phyloP scores from a whole-genome alignment of 2,888 invertebrate species.

The Opisthograptis luteolata region DNA sequence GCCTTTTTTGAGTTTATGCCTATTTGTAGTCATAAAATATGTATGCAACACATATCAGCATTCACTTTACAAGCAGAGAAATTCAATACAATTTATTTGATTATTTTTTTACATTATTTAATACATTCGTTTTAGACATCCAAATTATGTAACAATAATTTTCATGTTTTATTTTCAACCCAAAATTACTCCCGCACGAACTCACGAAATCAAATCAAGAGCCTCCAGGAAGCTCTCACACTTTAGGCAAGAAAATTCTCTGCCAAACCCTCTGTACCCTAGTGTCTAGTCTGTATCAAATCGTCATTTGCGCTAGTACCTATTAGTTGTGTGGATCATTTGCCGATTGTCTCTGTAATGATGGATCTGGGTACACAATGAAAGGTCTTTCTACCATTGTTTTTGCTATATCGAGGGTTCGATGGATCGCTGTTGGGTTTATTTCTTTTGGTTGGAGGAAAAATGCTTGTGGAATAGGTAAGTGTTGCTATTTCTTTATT shows the following conservation, averaged over 20 bases:
- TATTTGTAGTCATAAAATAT: too few species aligned
- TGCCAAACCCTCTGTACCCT: neutral
- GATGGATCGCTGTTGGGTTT: constrained; percentile 10
- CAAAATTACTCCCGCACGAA: too few species aligned
- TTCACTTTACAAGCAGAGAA: too few species aligned
- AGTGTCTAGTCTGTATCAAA: constrained; percentile 21
- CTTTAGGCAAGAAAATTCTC: constrained; percentile 5
- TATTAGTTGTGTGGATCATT: constrained; percentile 71
- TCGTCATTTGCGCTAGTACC: constrained; percentile 54
- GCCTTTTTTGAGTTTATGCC: too few species aligned
- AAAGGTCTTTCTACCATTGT: constrained; percentile 42
- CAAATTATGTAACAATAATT: too few species aligned
- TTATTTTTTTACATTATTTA: too few species aligned
- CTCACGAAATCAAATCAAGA: too few species aligned
- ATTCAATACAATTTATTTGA: too few species aligned
- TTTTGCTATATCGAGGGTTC: constrained; percentile 43
- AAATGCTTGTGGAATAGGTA: neutral
- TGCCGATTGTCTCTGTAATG: constrained; percentile 63
- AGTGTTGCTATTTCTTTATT: too few species aligned
- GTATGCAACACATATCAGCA: too few species aligned
- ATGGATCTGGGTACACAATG: constrained; percentile 36
- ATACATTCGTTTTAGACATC: too few species aligned
- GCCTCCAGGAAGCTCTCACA: neutral
- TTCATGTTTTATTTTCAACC: too few species aligned
- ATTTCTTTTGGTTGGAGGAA: constrained; percentile 13